These are phyloP conservation scores for Ganaspis sp. DNA, from an alignment of 1,140 invertebrate species.

Conservation along the genomic window DNA sequence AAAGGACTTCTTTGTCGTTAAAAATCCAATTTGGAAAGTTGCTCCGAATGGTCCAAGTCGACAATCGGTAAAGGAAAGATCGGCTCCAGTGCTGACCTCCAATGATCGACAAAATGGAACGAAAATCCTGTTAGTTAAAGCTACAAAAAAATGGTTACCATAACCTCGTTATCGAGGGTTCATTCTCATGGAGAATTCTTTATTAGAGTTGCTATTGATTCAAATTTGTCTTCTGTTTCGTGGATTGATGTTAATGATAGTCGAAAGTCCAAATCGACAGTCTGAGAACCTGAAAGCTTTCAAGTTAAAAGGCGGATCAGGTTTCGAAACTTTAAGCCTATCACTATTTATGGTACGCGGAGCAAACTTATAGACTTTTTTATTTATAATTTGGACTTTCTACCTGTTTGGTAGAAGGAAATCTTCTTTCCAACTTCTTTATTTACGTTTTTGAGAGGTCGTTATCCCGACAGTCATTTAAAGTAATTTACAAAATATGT, in stretches of 20 bases:
- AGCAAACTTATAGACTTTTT: neutral
- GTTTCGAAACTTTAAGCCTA: neutral
- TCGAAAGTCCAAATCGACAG: neutral
- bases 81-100: neutral
- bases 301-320: neutral
- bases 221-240: neutral
- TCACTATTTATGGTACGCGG: neutral
- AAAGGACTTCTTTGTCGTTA: neutral
- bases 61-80: neutral
- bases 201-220: constrained; percentile 3
- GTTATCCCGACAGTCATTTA: too few relatives aligned
- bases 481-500: too few relatives aligned
- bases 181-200: neutral
- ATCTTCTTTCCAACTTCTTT: too few relatives aligned
- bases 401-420: too few relatives aligned
- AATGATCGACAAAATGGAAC: neutral
- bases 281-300: too few relatives aligned
- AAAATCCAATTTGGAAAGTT: constrained; percentile 4
- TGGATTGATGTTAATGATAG: neutral
- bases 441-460: too few relatives aligned
- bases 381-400: too few relatives aligned
- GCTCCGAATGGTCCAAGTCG: constrained; percentile 12
- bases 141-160: neutral
- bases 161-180: neutral
- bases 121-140: constrained; percentile 18